Evolutionary conservation across 1,140 invertebrate species (phyloP).

Genomic region (Drosophila punjabiensis): DNA sequence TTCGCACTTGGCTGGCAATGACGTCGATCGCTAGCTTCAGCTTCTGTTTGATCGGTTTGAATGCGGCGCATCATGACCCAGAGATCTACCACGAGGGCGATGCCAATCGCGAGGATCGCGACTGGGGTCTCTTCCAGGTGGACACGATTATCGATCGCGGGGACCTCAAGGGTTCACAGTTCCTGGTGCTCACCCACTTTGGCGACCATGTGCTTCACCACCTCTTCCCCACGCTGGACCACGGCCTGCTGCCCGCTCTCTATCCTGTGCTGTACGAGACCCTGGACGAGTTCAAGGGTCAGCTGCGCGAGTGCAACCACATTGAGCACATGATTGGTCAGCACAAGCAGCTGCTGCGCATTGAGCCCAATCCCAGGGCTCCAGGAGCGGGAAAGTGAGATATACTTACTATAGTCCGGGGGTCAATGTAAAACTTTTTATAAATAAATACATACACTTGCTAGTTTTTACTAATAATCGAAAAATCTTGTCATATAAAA

Average conservation of each 20-base stretch:
- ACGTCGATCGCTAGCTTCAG: slow-evolving; percentile 87
- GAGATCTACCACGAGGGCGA: slow-evolving; percentile 94
- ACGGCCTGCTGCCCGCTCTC: slow-evolving; percentile 89
- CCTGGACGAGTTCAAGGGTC: slow-evolving; percentile 89
- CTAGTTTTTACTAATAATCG: background rate
- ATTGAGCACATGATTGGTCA: slow-evolving; percentile 89
- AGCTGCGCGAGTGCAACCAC: slow-evolving; percentile 86
- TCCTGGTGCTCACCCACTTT: slow-evolving; percentile 90
- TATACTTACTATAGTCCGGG: background rate
- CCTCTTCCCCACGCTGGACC: slow-evolving; percentile 93
- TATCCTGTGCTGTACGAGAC: slow-evolving; percentile 89
- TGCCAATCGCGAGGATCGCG: slow-evolving; percentile 87
- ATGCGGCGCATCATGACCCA: slow-evolving; percentile 93
- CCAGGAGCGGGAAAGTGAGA: slow-evolving; percentile 61
- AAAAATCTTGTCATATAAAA: background rate
- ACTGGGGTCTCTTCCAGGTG: slow-evolving; percentile 93
- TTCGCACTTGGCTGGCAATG: slow-evolving; percentile 88
- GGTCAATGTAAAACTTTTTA: background rate
- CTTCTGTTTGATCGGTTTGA: slow-evolving; percentile 89
- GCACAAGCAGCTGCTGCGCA: slow-evolving; percentile 89
- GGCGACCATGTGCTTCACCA: slow-evolving; percentile 93
- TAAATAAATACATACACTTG: slow-evolving; percentile 1
- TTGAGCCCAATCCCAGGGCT: slow-evolving; percentile 83
- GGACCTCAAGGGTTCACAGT: slow-evolving; percentile 89
- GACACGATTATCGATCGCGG: slow-evolving; percentile 91